Conservation (phyloP, 2,888 invertebrate species). For the Oscheius sp. region DNA sequence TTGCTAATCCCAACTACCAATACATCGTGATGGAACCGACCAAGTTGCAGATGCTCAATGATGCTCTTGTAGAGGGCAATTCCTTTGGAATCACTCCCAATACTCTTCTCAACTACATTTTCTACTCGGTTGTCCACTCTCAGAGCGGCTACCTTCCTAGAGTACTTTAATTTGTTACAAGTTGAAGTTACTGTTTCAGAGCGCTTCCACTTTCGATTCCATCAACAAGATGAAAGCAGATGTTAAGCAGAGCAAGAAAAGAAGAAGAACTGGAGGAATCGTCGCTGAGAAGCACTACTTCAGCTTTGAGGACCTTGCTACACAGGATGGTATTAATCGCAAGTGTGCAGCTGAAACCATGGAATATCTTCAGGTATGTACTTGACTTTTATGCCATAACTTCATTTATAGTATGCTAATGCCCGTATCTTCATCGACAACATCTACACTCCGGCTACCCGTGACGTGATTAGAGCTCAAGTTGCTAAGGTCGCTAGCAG, state of each 20-base stretch:
- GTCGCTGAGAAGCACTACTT: not conserved
- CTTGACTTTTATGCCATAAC: not conserved
- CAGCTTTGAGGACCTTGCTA: no score
- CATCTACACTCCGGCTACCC: slow-evolving; percentile 54
- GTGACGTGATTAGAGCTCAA: slow-evolving; percentile 51
- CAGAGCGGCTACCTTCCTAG: slow-evolving; percentile 52
- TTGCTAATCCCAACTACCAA: slow-evolving; percentile 29
- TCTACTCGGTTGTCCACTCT: slow-evolving; percentile 51
- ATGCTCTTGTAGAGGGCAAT: not conserved
- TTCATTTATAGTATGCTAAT: slow-evolving; percentile 57
- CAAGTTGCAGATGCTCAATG: slow-evolving; percentile 28
- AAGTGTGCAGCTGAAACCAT: slow-evolving; percentile 56
- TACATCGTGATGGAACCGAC: slow-evolving; percentile 48
- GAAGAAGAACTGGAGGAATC: not conserved
- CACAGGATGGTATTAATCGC: not conserved
- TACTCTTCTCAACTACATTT: slow-evolving; percentile 56
- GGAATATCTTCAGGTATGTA: slow-evolving; percentile 40
- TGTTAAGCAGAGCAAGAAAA: not conserved
- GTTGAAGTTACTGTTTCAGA: no score
- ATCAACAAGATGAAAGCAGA: not conserved
- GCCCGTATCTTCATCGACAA: slow-evolving; percentile 66
- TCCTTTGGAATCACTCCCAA: slow-evolving; percentile 45
- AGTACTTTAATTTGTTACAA: not conserved
- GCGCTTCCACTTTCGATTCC: no score
- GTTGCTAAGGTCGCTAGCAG: slow-evolving; percentile 58